Evolutionary conservation across 2,888 invertebrate genomes (phyloP).

Genomic region (Vannuccia rotundouncinata): DNA sequence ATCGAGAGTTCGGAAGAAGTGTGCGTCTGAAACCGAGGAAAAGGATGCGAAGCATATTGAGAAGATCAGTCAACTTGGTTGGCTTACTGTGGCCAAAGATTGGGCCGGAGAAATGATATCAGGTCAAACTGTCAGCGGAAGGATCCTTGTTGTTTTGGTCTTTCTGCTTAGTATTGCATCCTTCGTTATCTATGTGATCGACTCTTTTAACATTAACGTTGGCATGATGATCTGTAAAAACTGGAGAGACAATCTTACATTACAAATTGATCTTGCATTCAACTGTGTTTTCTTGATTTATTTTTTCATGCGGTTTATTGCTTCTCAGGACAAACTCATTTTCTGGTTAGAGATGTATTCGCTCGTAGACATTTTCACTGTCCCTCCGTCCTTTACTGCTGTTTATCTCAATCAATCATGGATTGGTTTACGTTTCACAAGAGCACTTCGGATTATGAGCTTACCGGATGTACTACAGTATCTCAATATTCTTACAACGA

Average conservation of each 20-base stretch:
- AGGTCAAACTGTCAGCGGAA: slow-evolving; percentile 39
- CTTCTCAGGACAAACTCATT: slow-evolving; percentile 99
- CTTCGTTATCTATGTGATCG: slow-evolving; percentile 38
- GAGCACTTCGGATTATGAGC: slow-evolving; percentile 98
- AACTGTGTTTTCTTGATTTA: slow-evolving; percentile 99
- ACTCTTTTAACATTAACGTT: background rate
- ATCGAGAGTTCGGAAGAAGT: background rate
- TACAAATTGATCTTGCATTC: slow-evolving; percentile 99
- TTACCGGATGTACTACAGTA: slow-evolving; percentile 99
- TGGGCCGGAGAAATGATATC: slow-evolving; percentile 41
- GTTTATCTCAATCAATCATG: slow-evolving; percentile 99
- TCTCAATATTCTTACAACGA: slow-evolving; percentile 99
- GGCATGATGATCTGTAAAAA: slow-evolving; percentile 57
- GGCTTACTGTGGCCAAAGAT: slow-evolving; percentile 42
- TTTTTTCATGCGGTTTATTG: slow-evolving; percentile 99
- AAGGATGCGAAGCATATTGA: background rate
- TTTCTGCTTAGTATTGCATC: slow-evolving; percentile 40
- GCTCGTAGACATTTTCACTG: slow-evolving; percentile 99
- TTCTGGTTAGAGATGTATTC: slow-evolving; percentile 99
- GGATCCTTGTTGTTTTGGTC: slow-evolving; percentile 40
- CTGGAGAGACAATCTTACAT: slow-evolving; percentile 99
- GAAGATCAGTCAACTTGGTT: slow-evolving; percentile 2
- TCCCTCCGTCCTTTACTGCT: slow-evolving; percentile 99
- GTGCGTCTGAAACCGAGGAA: background rate
- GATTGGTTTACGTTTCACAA: slow-evolving; percentile 98